These are phyloP conservation scores for Parauchenoglanis ngamensis DNA, from an alignment of 2,797 vertebrate species.

Conservation along the genomic window DNA sequence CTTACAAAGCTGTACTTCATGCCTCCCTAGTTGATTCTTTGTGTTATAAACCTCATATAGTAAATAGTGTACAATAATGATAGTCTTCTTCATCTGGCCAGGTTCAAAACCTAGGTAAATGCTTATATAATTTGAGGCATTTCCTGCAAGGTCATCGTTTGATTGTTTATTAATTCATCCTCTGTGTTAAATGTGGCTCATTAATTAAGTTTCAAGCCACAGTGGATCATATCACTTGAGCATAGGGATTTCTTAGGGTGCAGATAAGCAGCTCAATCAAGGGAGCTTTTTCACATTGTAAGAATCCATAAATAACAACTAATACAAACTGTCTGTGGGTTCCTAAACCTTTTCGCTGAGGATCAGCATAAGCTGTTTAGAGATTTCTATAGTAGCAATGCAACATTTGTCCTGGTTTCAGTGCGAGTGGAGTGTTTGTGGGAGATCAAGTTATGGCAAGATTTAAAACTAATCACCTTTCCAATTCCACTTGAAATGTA, in stretches of 20 bases:
- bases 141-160: constrained; percentile 28
- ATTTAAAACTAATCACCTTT: not conserved
- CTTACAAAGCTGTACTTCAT: constrained; percentile 46
- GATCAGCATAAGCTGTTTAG: constrained; percentile 39
- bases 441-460: not conserved
- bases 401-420: constrained; percentile 10
- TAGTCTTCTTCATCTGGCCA: constrained; percentile 1
- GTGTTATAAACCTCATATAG: constrained; percentile 13
- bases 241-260: constrained; percentile 38
- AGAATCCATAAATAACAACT: constrained; percentile 36
- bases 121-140: constrained; percentile 18
- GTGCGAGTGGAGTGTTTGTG: not conserved
- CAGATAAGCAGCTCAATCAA: constrained; percentile 33
- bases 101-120: constrained; percentile 22
- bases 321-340: constrained; percentile 28
- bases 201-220: constrained; percentile 49
- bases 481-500: not conserved
- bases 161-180: constrained; percentile 38
- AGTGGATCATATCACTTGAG: constrained; percentile 39
- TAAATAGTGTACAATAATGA: constrained; percentile 34
- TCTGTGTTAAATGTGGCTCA: constrained; percentile 45
- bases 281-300: constrained; percentile 32
- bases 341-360: constrained; percentile 29
- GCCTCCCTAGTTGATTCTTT: constrained; percentile 40
- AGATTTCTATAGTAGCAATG: not conserved